Base-by-base conservation (phyloP, 2,113 vertebrate genomes). In the Scophthalmus maximus region DNA sequence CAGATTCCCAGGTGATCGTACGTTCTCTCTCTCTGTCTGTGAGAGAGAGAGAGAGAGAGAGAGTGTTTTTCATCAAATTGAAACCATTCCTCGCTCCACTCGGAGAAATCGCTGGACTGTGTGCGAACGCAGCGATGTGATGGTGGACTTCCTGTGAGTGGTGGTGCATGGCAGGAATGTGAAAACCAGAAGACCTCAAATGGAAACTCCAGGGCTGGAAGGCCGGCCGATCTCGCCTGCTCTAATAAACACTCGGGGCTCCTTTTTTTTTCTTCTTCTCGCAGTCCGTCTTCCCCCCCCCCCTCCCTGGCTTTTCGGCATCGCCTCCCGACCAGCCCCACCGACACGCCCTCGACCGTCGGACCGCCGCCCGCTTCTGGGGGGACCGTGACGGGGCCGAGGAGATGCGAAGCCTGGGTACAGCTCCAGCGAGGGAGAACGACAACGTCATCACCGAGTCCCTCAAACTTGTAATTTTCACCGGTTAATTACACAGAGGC, bases 141-240 rank as follows among this genome's bases (percentile, higher is more conserved):
- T 47, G 73, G 53, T 78, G 62, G 78, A 90, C 84, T 83, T 90
- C 83, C 85, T 83, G 78, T 73, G 78, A 78, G 73, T 51, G 50
- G 22, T 62, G 77, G 83, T 78, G 81, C 89, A 64, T 87, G 77
- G 83, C 79, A 89, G 90, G 89, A 91, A 91, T 91, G 90, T 83
- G 79, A 81, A 91, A 92, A 87, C 88, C 90, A 91, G 89, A 91
- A 92, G 87, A 90, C 84, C 89, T 90, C 89, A 88, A 82, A 90
- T 92, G 92, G 90, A 93, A 92, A 92, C 89, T 91, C 79, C 86
- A 86, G 83, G 66, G 18, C 78, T 70, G 73, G 75, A 62, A 47
- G 38, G 64, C 80, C 36, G 85, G 62, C 78, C 91, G n/a, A 82
- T 87, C 87, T 87, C 47, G 2, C 79, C 68, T 51, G 77, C 83